phyloP scores from a whole-genome alignment of 2,888 invertebrate species.

The Eubasilissa splendida region DNA sequence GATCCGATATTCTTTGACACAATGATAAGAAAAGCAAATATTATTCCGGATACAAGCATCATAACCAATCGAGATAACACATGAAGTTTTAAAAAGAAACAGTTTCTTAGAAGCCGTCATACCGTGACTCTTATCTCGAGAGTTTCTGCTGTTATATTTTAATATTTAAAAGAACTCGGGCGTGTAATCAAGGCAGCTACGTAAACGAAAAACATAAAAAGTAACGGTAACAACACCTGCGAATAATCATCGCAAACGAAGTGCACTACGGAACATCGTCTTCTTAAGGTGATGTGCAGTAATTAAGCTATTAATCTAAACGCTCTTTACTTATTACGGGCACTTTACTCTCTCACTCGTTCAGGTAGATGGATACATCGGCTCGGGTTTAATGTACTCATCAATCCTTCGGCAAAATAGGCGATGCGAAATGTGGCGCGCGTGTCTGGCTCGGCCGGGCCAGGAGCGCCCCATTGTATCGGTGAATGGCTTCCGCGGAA shows the following conservation, averaged over 20 bases:
- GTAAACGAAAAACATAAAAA: conserved; percentile 6
- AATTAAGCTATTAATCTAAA: conserved; percentile 5
- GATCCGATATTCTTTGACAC: background rate
- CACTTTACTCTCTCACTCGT: background rate
- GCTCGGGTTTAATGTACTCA: background rate
- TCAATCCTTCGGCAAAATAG: conserved; percentile 1
- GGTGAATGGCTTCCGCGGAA: conserved; percentile 2
- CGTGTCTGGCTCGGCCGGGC: conserved; percentile 24
- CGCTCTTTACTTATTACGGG: background rate
- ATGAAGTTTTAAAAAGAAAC: no score
- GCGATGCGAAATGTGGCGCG: conserved; percentile 3
- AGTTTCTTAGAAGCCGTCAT: no score
- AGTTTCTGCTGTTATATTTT: no score
- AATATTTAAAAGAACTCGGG: background rate
- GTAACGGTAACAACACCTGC: conserved; percentile 12
- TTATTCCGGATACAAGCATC: conserved; percentile 3
- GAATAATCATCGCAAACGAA: background rate
- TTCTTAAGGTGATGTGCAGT: background rate
- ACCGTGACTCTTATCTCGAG: no score
- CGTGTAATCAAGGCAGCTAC: background rate
- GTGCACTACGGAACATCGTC: background rate
- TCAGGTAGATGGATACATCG: background rate
- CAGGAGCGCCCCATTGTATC: conserved; percentile 20
- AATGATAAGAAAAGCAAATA: background rate
- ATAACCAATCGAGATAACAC: background rate